Base-by-base conservation (phyloP, 64 coral and sea anemone genomes). In the Dendronephthya gigantea region DNA sequence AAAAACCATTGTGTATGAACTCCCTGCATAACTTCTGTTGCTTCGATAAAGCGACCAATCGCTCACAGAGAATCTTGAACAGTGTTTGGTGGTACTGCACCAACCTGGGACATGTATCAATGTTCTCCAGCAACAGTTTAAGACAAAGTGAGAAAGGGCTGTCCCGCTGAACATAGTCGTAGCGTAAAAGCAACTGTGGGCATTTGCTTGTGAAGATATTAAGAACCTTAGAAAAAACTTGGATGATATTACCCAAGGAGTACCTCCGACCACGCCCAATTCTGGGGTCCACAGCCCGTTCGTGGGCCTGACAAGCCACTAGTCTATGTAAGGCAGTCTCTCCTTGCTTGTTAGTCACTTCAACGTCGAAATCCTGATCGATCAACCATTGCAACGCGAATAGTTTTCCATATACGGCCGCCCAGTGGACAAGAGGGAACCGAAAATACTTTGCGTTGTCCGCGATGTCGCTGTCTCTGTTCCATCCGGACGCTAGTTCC, bases 321-420 rank as follows among this genome's bases (percentile, higher is more conserved):
- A 79, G 29, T 28, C 72, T 19, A 34, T 79, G 72, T 19, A 79
- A 1, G 9, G 72, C 72, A 8, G 30, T 79, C 22, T 79, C 72
- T 28, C 72, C 72, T 12, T 34, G 15, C 11, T 29, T 79, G 36
- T 79, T 79, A 12, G 72, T 79, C 13, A 35, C 6, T 36, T 34
- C 72, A 2, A 79, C 32, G 72, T 79, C 72, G 29, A 79, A 79
- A 79, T 39, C 72, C 36, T 79, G 72, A 0, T 79, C 72, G 10
- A 34, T 4, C 9, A 79, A 19, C 72, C 72, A 79, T 39, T 79
- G 30, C 32, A 79, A 19, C 30, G 72, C 72, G 17, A 15, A 16
- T 4, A 79, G 72, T 79, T 79, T 79, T 29, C 72, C 72, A 79
- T 79, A 79, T 17, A 79, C 72, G 10, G 72, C 72, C 36, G 72